Conservation (phyloP, 2,888 invertebrate genomes). For the Lacanobia wlatinum region DNA sequence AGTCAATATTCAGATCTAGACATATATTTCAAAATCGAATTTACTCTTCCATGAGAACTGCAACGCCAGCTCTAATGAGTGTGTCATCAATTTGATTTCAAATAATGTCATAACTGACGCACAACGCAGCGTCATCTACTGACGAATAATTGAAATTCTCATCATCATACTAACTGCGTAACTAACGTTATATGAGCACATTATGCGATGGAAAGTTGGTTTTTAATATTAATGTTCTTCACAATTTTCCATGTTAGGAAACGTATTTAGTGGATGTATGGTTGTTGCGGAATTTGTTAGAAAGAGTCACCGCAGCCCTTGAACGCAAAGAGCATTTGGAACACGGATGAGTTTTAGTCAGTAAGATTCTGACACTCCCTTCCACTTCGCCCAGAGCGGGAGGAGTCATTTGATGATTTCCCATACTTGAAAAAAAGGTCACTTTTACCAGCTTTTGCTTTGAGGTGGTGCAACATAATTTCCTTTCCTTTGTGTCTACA, state of each 20-base stretch:
- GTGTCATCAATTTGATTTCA: conserved; percentile 36
- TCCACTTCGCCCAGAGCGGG: too few species aligned
- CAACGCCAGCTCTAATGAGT: conserved; percentile 14
- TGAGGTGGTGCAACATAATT: too few species aligned
- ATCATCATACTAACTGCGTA: conserved; percentile 5
- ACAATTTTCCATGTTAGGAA: background rate
- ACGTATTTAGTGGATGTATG: background rate
- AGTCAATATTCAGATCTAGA: background rate
- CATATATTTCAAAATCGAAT: background rate
- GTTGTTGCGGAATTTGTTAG: too few species aligned
- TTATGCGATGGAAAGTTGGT: background rate
- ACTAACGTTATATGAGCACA: background rate
- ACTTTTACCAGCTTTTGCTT: too few species aligned
- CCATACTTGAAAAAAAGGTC: too few species aligned
- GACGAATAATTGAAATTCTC: conserved; percentile 37
- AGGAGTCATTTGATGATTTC: too few species aligned
- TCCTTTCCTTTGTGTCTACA: too few species aligned
- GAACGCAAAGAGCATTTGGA: too few species aligned
- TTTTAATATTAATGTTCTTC: background rate
- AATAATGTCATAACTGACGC: conserved; percentile 34
- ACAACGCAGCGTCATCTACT: conserved; percentile 6
- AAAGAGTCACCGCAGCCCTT: too few species aligned
- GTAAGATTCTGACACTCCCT: too few species aligned
- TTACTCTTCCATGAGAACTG: conserved; percentile 5
- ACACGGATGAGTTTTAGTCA: too few species aligned